Evolutionary conservation across 2,888 invertebrate genomes (phyloP).

Genomic region (Corbicula japonica): DNA sequence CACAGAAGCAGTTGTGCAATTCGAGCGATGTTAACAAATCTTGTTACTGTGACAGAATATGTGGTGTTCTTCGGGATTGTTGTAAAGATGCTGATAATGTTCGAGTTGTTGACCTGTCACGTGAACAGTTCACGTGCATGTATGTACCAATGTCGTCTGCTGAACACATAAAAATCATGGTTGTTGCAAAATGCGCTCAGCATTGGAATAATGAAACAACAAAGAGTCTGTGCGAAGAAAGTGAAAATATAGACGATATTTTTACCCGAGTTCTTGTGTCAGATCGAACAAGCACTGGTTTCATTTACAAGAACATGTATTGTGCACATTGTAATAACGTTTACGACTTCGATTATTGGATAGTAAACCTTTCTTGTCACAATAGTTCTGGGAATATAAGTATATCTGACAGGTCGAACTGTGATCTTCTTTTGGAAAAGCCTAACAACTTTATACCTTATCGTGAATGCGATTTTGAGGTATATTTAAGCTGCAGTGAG

Average conservation of each 20-base stretch:
- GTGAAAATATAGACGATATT: background rate
- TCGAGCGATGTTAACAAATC: background rate
- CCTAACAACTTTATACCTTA: background rate
- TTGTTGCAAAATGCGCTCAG: background rate
- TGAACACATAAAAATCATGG: background rate
- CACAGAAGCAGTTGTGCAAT: too few relatives aligned
- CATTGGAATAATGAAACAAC: background rate
- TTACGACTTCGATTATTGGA: too few relatives aligned
- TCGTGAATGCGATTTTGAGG: conserved; percentile 62
- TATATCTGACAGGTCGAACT: background rate
- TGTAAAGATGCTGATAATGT: conserved; percentile 4
- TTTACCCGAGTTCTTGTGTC: conserved; percentile 24
- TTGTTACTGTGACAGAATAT: conserved; percentile 3
- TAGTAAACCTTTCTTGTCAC: too few relatives aligned
- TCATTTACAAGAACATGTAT: conserved; percentile 66
- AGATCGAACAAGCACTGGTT: conserved; percentile 1
- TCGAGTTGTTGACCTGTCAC: background rate
- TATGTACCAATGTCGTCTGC: background rate
- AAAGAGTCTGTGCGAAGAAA: conserved; percentile 23
- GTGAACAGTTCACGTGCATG: conserved; percentile 1
- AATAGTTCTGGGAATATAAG: background rate
- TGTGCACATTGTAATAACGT: conserved; percentile 76
- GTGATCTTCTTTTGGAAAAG: background rate
- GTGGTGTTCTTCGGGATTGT: conserved; percentile 6
- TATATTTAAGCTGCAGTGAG: too few relatives aligned